phyloP scores from a whole-genome alignment of 2,113 vertebrate species.

The Pteronura brasiliensis region DNA sequence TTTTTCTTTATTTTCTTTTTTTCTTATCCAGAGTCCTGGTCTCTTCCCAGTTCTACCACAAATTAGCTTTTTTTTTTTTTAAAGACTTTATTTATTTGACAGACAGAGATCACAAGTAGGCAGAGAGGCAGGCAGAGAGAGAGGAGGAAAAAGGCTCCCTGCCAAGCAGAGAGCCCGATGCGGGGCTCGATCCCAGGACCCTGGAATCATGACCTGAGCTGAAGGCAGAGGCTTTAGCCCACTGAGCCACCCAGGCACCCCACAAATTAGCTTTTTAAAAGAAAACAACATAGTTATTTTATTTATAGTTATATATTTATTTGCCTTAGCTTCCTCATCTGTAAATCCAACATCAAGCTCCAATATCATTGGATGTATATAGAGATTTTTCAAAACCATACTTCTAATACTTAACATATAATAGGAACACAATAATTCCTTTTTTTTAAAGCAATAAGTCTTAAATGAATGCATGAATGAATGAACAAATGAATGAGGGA shows the following conservation, averaged over 20 bases:
- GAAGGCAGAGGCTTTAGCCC: no score
- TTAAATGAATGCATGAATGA: not conserved
- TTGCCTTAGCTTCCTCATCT: not conserved
- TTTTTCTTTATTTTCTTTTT: slow-evolving; percentile 16
- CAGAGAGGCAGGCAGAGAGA: no score
- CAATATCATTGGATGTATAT: not conserved
- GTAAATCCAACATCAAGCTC: not conserved
- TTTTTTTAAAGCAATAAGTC: not conserved
- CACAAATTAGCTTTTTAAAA: not conserved
- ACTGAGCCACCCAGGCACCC: no score
- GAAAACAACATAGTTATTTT: not conserved
- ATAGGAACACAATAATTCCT: not conserved
- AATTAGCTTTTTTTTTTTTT: not conserved
- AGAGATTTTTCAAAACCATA: not conserved
- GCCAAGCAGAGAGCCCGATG: no score
- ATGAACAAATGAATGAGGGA: not conserved
- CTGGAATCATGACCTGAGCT: no score
- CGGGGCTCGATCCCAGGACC: no score
- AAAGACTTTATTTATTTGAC: no score
- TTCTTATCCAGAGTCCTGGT: not conserved
- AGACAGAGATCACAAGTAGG: no score
- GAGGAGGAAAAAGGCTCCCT: no score
- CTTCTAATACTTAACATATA: not conserved
- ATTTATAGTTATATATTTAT: not conserved
- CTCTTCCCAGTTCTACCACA: not conserved